Percentiles rank a stretch among this genome's conserved stretches.
These are phyloP conservation scores for Pseudopleuronectes americanus DNA, from an alignment of 2,797 vertebrate species.

Conservation along the genomic window DNA sequence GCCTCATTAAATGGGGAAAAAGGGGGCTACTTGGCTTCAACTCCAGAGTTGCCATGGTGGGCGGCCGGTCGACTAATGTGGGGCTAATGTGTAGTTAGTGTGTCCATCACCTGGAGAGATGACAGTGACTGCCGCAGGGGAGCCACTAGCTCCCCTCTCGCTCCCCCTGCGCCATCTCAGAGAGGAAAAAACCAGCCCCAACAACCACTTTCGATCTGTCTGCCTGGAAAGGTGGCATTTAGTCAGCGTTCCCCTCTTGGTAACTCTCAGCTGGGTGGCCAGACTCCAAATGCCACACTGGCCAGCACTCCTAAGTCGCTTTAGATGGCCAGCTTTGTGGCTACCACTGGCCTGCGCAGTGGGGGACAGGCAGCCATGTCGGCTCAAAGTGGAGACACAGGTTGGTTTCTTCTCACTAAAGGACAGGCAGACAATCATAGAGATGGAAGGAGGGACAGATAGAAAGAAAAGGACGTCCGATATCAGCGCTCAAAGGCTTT, in stretches of 20 bases:
- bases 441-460: constrained; percentile 70
- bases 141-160: constrained; percentile 64
- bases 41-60: constrained; percentile 69
- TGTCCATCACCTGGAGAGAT: constrained; percentile 77
- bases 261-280: constrained; percentile 81
- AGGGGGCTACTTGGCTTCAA: constrained; percentile 72
- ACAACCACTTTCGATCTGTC: constrained; percentile 75
- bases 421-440: constrained; percentile 86
- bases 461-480: constrained; percentile 76
- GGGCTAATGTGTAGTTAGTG: constrained; percentile 77
- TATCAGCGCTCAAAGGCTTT: constrained; percentile 76
- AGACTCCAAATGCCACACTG: constrained; percentile 86
- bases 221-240: constrained; percentile 85
- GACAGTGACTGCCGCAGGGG: constrained; percentile 75
- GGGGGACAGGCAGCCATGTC: constrained; percentile 76
- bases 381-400: constrained; percentile 83
- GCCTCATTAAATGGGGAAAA: constrained; percentile 77
- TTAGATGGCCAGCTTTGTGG: constrained; percentile 76
- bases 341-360: constrained; percentile 68
- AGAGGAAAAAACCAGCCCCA: constrained; percentile 67
- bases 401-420: constrained; percentile 82
- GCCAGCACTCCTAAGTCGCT: constrained; percentile 65
- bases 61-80: constrained; percentile 67
- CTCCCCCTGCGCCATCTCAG: constrained; percentile 53
- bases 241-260: constrained; percentile 81